Conservation (phyloP, 2,797 vertebrate genomes). For the Arctocebus calabarensis region DNA sequence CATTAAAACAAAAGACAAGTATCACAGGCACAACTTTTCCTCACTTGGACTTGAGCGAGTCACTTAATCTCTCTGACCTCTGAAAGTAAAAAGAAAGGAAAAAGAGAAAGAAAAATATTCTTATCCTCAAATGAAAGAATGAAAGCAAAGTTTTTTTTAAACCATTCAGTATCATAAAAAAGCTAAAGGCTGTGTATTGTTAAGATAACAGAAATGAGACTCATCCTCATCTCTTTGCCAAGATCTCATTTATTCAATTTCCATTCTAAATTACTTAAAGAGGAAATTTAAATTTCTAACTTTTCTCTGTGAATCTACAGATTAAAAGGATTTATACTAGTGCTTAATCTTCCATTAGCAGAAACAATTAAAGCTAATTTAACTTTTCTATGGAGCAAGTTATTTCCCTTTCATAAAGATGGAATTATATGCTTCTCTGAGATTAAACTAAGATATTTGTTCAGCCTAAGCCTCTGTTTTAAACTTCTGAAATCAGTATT, state of each 20-base stretch:
- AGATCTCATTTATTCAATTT: slow-evolving; percentile 3
- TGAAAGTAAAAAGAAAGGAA: not conserved
- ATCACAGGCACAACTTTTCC: not conserved
- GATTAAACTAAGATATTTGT: slow-evolving; percentile 53
- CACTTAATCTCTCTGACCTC: not conserved
- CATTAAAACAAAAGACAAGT: not conserved
- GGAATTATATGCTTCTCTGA: not conserved
- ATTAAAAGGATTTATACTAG: not conserved
- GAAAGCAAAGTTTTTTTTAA: not conserved
- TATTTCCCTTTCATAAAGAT: slow-evolving; percentile 57
- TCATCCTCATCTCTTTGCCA: not conserved
- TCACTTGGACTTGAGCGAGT: not conserved
- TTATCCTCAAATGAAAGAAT: not conserved
- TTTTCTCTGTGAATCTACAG: not conserved
- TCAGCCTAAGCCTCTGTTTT: slow-evolving; percentile 17
- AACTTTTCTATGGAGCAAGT: slow-evolving; percentile 2
- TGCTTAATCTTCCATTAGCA: not conserved
- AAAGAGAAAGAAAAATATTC: not conserved
- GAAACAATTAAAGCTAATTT: slow-evolving; percentile 29
- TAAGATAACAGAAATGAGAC: not conserved
- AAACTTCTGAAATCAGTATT: slow-evolving; percentile 1
- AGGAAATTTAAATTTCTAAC: not conserved
- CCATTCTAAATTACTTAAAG: not conserved
- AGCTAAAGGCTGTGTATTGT: not conserved
- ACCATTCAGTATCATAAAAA: not conserved